Evolutionary conservation across 2,113 vertebrate genomes (phyloP).

Genomic region (Hydrochoerus hydrochaeris): DNA sequence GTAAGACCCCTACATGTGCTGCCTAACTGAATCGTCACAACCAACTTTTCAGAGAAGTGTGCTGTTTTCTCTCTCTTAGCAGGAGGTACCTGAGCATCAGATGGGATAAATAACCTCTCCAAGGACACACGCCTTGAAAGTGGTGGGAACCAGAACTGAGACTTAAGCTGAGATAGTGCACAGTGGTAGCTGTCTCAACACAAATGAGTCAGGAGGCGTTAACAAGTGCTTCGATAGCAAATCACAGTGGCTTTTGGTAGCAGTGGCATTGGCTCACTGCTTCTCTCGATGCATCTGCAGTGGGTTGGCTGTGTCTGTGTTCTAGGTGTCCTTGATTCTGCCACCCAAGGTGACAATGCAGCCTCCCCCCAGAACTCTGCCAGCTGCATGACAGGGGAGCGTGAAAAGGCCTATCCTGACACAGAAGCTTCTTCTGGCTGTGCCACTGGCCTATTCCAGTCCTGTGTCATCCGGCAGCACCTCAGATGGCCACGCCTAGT

Average conservation of each 20-base stretch:
- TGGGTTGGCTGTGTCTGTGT: fast-evolving
- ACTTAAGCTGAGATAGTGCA: background rate
- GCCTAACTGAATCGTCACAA: background rate
- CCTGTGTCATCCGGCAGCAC: no score
- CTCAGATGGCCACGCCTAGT: background rate
- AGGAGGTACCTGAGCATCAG: background rate
- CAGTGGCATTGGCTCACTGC: fast-evolving
- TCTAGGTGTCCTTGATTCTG: background rate
- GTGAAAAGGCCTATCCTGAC: background rate
- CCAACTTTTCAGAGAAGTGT: background rate
- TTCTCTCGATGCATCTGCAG: fast-evolving
- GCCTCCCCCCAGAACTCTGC: background rate
- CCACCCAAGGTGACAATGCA: background rate
- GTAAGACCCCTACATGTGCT: background rate
- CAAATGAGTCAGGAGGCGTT: background rate
- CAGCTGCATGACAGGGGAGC: background rate
- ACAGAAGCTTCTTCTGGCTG: background rate
- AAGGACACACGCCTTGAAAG: background rate
- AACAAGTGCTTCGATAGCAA: background rate
- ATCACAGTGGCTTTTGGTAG: fast-evolving
- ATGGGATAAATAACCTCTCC: background rate
- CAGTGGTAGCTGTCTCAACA: background rate
- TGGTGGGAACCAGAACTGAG: no score
- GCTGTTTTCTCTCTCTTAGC: background rate
- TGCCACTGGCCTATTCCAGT: background rate